Evolutionary conservation across 2,888 invertebrate genomes (phyloP), one percentile per base, ranked within the genome.

Genomic region (Drosophila nr. medialis): DNA sequence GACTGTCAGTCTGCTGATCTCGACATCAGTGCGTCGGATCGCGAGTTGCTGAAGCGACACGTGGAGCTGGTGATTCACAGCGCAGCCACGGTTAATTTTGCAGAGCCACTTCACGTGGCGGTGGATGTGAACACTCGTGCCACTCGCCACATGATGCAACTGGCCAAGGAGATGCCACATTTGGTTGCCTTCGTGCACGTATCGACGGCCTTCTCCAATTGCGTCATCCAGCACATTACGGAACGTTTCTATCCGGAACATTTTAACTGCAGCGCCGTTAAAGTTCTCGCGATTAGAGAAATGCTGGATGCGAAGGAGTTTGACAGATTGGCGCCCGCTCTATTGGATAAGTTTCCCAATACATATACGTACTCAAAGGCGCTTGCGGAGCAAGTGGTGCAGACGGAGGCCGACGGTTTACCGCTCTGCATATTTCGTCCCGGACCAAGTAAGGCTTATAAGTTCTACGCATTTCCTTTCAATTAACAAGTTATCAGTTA

Each of bases 81-180:
- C 18, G 99, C 99, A 0, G 99, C 99, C 0, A 98, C 98, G 0
- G 97, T 99, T 5, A 88, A 55, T 11, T 97, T 97, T 87, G 95
- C 96, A 90, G 96, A 96, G 87, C 94, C 95, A 29, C 92, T 97
- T 8, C 94, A 94, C 91, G 92, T 94, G 15, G 96, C 96, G 0
- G 93, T 96, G 45, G 94, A 94, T 76, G 95, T 96, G 92, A 96
- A 96, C 92, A 94, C 96, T 3, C 92, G 94, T 27, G 96, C 95
- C 42, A 95, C 96, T 2, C 94, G 94, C 72, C 94, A 95, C 75
- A 93, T 96, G 75, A 89, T 96, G 38, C 93, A 94, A 36, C 91
- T 97, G 54, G 95, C 95, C 89, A 94, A 93, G 64, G 93, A 95
- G 55, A 93, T 96, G 65, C 94, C 94, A 91, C 66, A 40, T 6